Evolutionary conservation across 2,888 invertebrate genomes (phyloP).

Genomic region (Temnothorax ravouxi): DNA sequence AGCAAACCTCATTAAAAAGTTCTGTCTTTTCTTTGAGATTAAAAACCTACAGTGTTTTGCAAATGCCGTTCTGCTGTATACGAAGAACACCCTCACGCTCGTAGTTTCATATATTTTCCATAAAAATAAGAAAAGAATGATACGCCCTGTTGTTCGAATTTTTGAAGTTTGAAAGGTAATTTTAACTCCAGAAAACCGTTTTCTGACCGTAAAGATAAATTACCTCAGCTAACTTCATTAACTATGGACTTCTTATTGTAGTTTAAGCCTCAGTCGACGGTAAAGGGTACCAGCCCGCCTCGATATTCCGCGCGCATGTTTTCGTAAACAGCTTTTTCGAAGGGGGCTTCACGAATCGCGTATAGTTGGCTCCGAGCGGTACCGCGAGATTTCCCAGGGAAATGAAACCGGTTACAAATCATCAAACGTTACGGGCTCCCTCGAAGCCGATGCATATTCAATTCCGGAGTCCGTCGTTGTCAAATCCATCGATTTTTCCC

Average conservation of each 20-base stretch:
- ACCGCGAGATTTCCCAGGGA: neutral
- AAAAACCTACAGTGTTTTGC: conserved; percentile 22
- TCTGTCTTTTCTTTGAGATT: neutral
- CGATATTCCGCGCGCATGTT: neutral
- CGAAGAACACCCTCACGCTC: neutral
- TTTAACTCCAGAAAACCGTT: neutral
- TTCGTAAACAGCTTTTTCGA: neutral
- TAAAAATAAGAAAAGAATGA: neutral
- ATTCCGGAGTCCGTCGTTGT: conserved; percentile 56
- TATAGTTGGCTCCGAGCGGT: neutral
- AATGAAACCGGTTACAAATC: conserved; percentile 69
- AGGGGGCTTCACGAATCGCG: neutral
- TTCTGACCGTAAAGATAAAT: neutral
- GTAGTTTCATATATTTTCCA: neutral
- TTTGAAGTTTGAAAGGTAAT: neutral
- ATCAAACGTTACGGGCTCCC: conserved; percentile 39
- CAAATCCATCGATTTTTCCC: conserved; percentile 63
- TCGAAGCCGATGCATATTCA: conserved; percentile 51
- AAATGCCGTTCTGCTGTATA: neutral
- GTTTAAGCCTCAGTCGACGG: neutral
- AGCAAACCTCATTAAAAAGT: conserved; percentile 10
- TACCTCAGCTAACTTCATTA: neutral
- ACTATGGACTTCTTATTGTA: neutral
- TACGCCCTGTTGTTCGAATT: neutral
- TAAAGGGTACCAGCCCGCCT: neutral